Conservation (phyloP, 2,797 vertebrate species). For the Caiman crocodilus region DNA sequence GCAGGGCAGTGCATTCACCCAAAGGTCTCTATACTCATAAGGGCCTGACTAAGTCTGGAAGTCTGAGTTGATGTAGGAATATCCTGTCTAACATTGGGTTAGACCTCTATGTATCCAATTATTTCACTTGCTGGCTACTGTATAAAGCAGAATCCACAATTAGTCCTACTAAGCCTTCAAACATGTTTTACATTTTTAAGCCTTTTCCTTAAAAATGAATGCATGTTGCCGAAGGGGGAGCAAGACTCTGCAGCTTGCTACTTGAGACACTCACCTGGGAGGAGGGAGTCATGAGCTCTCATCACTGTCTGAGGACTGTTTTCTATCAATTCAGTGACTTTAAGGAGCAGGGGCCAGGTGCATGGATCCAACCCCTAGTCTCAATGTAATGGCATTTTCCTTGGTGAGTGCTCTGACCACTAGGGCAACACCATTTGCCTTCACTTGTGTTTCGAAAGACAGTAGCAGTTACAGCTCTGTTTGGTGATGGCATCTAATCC, state of each 20-base stretch:
- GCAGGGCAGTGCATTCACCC: accelerated
- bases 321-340: accelerated
- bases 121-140: slow-evolving; percentile 28
- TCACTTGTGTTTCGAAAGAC: neutral
- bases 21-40: neutral
- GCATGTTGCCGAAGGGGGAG: neutral
- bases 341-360: neutral
- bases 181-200: too few species aligned
- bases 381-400: accelerated
- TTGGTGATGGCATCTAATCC: neutral
- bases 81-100: slow-evolving; percentile 48
- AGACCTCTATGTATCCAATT: neutral
- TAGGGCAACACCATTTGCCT: neutral
- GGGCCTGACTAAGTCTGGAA: neutral
- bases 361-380: neutral
- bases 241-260: neutral
- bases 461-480: accelerated
- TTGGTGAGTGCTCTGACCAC: accelerated
- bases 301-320: neutral
- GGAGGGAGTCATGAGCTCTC: neutral
- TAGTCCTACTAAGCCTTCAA: slow-evolving; percentile 49
- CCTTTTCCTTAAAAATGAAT: slow-evolving; percentile 42
- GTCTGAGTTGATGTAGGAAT: slow-evolving; percentile 46
- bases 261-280: neutral
- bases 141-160: slow-evolving; percentile 48